phyloP scores from a whole-genome alignment of 2,113 vertebrate species.

The Abramis brama region DNA sequence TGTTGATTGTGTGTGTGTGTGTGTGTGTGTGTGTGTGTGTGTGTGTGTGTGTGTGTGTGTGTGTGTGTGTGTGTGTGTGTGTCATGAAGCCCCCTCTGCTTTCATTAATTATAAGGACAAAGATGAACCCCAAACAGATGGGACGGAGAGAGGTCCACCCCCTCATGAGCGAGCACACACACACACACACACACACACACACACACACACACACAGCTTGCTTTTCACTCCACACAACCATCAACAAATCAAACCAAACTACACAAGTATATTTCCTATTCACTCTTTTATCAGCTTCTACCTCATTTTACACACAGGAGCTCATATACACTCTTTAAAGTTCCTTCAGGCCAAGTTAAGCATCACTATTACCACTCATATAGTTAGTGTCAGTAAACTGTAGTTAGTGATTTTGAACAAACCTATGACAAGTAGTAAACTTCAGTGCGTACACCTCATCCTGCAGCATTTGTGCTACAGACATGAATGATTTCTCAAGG shows the following conservation, averaged over 20 bases:
- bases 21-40: constrained; percentile 13
- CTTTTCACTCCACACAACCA: constrained; percentile 17
- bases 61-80: constrained; percentile 28
- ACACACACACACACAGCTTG: neutral
- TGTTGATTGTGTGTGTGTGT: neutral
- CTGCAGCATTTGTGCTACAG: neutral
- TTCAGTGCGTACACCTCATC: neutral
- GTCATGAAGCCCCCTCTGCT: constrained; percentile 71
- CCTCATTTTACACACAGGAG: neutral
- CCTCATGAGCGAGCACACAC: constrained; percentile 46
- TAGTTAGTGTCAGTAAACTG: neutral
- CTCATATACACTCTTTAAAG: neutral
- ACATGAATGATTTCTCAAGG: neutral
- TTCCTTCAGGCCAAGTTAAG: neutral
- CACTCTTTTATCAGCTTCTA: neutral
- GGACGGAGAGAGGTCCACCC: constrained; percentile 70
- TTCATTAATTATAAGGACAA: constrained; percentile 81
- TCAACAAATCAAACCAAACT: constrained; percentile 17
- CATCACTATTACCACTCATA: neutral
- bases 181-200: constrained; percentile 46
- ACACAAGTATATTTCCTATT: constrained; percentile 22
- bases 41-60: constrained; percentile 23
- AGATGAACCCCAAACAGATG: constrained; percentile 78
- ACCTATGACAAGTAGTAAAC: neutral
- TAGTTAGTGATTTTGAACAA: neutral